These are phyloP conservation scores for Tetramorium simillimum DNA, from an alignment of 1,140 invertebrate species.

Conservation along the genomic window DNA sequence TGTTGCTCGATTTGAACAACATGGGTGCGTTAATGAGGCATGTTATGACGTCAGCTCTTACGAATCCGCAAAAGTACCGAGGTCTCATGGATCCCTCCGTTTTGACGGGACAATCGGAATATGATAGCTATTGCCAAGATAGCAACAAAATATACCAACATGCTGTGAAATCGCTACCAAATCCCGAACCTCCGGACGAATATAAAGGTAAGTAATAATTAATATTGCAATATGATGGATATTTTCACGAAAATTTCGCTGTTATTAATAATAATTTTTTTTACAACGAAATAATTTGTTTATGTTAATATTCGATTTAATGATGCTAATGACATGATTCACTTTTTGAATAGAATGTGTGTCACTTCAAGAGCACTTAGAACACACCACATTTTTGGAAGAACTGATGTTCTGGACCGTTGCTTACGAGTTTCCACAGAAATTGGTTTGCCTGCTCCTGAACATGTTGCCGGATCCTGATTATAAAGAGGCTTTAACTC, in stretches of 20 bases:
- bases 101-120: constrained; percentile 85
- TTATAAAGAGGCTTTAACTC: constrained; percentile 97
- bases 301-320: background rate
- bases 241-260: background rate
- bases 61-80: constrained; percentile 90
- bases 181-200: constrained; percentile 93
- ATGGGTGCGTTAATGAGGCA: constrained; percentile 97
- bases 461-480: constrained; percentile 98
- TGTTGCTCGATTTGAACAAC: constrained; percentile 96
- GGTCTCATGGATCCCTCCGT: constrained; percentile 81
- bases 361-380: constrained; percentile 91
- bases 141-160: constrained; percentile 92
- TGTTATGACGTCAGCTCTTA: constrained; percentile 96
- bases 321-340: constrained; percentile 51
- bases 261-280: background rate
- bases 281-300: background rate
- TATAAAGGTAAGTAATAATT: constrained; percentile 85
- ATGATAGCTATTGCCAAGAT: constrained; percentile 90
- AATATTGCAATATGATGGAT: constrained; percentile 24
- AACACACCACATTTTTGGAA: constrained; percentile 96
- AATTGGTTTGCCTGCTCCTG: constrained; percentile 97
- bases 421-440: constrained; percentile 98
- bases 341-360: constrained; percentile 88
- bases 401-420: constrained; percentile 99
- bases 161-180: constrained; percentile 91